Percentiles rank a stretch among this genome's conserved stretches.
Evolutionary conservation across 2,888 invertebrate species (phyloP).

Genomic region (Nebria salina): DNA sequence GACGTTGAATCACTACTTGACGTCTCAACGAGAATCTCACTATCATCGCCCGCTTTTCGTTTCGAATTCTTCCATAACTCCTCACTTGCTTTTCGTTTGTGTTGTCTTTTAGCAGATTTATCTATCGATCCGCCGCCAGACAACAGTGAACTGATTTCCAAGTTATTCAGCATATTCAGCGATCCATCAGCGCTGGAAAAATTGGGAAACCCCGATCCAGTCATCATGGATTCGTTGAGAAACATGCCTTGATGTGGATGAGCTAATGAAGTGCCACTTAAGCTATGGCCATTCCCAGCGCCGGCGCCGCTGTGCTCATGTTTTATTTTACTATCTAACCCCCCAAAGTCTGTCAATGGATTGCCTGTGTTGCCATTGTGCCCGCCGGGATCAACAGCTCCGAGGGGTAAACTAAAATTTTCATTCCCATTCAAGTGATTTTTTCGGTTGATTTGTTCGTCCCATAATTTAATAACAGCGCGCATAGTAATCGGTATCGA

Average conservation of each 20-base stretch:
- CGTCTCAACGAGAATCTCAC: constrained; percentile 70
- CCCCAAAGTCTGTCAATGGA: constrained; percentile 62
- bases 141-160: constrained; percentile 59
- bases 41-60: constrained; percentile 67
- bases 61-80: constrained; percentile 72
- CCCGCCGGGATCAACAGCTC: constrained; percentile 74
- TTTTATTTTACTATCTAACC: constrained; percentile 58
- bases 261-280: constrained; percentile 49
- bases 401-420: constrained; percentile 75
- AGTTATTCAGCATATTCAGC: constrained; percentile 54
- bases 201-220: constrained; percentile 59
- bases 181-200: constrained; percentile 56
- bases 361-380: constrained; percentile 60
- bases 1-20: constrained; percentile 73
- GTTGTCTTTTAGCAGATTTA: constrained; percentile 64
- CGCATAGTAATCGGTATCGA: constrained; percentile 94
- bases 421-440: constrained; percentile 66
- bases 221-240: constrained; percentile 59
- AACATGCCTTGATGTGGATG: constrained; percentile 53
- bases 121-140: constrained; percentile 60
- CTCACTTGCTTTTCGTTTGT: constrained; percentile 71
- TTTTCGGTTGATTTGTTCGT: constrained; percentile 71
- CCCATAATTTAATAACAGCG: constrained; percentile 87
- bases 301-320: constrained; percentile 60
- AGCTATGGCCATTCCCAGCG: constrained; percentile 53